Evolutionary conservation across 2,113 vertebrate species (phyloP).

Genomic region (Rhabdomys dilectus): DNA sequence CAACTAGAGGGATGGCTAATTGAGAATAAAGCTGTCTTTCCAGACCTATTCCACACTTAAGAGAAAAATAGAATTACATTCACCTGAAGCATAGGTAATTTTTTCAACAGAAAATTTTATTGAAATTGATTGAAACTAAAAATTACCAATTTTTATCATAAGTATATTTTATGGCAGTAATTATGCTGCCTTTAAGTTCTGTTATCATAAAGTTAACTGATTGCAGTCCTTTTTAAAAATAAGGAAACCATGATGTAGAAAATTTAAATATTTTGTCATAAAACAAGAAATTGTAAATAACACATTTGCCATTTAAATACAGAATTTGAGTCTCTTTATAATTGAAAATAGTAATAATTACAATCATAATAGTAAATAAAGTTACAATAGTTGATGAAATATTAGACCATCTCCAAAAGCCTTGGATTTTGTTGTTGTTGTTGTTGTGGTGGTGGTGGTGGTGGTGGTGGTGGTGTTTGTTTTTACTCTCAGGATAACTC

Average conservation of each 20-base stretch:
- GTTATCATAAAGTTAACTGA: neutral
- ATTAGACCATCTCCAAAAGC: neutral
- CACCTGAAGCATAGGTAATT: neutral
- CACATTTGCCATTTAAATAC: neutral
- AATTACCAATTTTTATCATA: neutral
- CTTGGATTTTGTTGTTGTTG: neutral
- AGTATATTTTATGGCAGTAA: conserved; percentile 14
- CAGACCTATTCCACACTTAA: neutral
- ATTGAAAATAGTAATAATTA: neutral
- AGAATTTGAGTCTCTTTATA: conserved; percentile 1
- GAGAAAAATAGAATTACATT: neutral
- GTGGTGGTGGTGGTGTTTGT: neutral
- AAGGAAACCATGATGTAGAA: conserved; percentile 17
- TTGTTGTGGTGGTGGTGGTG: neutral
- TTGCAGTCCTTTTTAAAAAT: conserved; percentile 12
- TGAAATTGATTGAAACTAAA: neutral
- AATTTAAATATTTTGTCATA: conserved; percentile 1
- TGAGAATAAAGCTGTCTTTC: neutral
- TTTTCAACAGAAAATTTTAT: neutral
- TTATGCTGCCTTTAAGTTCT: neutral
- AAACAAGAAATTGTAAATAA: neutral
- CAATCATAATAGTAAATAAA: neutral
- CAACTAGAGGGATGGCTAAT: neutral
- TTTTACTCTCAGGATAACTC: neutral
- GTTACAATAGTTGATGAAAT: neutral